Evolutionary conservation across 2,113 vertebrate genomes (phyloP).

Genomic region (Charadrius vociferus): DNA sequence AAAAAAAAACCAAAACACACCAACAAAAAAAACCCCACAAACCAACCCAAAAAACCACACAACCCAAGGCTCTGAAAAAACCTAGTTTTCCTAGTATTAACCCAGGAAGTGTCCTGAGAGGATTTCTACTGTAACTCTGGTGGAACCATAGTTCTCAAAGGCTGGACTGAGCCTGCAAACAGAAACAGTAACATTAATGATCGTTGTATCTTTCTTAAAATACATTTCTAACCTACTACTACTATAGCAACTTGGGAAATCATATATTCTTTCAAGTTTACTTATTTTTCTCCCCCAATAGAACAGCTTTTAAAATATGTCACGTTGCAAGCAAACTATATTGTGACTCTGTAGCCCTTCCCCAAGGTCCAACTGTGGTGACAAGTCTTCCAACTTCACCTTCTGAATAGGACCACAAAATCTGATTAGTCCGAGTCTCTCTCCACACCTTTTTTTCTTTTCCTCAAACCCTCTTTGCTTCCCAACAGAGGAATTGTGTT

Average conservation of each 20-base stretch:
- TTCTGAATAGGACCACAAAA: neutral
- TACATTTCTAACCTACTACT: neutral
- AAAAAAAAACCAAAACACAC: too few relatives aligned
- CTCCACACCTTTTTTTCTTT: neutral
- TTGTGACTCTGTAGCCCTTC: neutral
- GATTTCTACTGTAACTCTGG: neutral
- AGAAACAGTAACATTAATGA: neutral
- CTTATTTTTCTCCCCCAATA: neutral
- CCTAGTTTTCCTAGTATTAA: neutral
- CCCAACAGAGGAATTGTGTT: neutral
- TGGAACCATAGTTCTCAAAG: neutral
- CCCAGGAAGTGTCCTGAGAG: neutral
- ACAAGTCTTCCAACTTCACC: neutral
- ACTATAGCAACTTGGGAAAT: neutral
- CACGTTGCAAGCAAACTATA: neutral
- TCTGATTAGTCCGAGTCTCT: neutral
- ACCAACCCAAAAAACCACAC: too few relatives aligned
- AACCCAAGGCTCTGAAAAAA: too few relatives aligned
- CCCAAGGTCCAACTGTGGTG: neutral
- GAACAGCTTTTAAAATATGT: neutral
- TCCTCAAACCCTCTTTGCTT: neutral
- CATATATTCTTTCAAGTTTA: neutral
- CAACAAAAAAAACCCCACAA: too few relatives aligned
- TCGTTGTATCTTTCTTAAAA: neutral
- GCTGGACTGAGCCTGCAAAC: neutral